Evolutionary conservation across 1,140 invertebrate species (phyloP), one percentile per base, ranked within the genome.

Genomic region (Drosophila ficusphila): DNA sequence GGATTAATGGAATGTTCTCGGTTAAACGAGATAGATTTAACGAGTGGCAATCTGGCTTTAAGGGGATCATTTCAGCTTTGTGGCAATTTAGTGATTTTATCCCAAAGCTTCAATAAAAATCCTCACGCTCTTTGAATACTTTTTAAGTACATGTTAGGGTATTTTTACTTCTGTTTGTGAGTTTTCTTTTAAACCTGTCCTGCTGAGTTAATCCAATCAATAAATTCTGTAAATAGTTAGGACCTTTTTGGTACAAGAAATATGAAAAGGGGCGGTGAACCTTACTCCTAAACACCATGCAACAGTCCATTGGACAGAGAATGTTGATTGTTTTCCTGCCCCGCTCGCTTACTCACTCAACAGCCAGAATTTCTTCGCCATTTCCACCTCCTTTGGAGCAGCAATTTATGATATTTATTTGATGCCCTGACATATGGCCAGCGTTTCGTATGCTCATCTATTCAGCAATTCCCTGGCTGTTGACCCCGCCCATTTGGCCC

Each of bases 341-440:
- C 27, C 36, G 8, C n/a, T 46, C 60, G 21, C 38, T 29, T 14
- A 29, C 25, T 23, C 52, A 39, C 57, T 23, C 36, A 16, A 34
- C 31, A 48, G 12, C 42, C 39, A 12, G 29, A 12, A 52, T 51
- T 34, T 54, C 68, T 64, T 2, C 8, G 4, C 11, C 46, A 6
- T 23, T 5, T 23, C 19, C 27, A 31, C 12, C 47, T 57, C 34
- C 27, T 41, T 49, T 65, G 21, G 41, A 36, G 27, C 33, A 53
- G 77, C 81, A 74, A 79, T 86, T 85, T 76, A 86, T 81, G 76
- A 76, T 86, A 85, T 86, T 85, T 86, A 73, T 81, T 68, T 68
- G 56, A 68, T 61, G 57, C 67, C 48, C 62, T 85, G 82, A 85
- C 76, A 86, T 81, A 88, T 85, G 77, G 82, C 72, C 39, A 65